Evolutionary conservation across 2,797 vertebrate species (phyloP).

Genomic region (Enteromius anoplus): DNA sequence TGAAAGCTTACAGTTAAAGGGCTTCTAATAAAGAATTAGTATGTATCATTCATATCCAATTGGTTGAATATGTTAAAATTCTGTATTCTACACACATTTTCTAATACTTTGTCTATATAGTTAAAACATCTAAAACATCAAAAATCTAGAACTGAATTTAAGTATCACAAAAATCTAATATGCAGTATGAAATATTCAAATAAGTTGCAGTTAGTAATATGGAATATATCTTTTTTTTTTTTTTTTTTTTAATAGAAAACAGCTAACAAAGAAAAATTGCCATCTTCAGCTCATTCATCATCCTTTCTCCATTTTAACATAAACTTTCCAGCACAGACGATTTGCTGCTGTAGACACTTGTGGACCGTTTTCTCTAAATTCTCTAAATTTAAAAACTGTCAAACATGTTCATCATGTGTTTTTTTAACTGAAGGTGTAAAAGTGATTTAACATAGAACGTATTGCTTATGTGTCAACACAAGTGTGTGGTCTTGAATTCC

Average conservation of each 20-base stretch:
- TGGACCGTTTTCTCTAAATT: slow-evolving; percentile 42
- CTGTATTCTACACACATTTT: background rate
- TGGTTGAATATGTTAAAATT: background rate
- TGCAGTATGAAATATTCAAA: background rate
- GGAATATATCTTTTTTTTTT: too few relatives aligned
- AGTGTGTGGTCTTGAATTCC: slow-evolving; percentile 40
- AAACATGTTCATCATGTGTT: slow-evolving; percentile 37
- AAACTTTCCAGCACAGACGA: slow-evolving; percentile 15
- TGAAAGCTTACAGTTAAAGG: background rate
- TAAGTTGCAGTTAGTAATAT: background rate
- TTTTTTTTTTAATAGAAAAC: too few relatives aligned
- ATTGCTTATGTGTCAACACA: slow-evolving; percentile 35
- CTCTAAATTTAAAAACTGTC: slow-evolving; percentile 44
- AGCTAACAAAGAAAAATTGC: too few relatives aligned
- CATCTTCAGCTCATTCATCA: slow-evolving; percentile 3
- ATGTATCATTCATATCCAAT: background rate
- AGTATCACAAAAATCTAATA: background rate
- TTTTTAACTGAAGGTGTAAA: slow-evolving; percentile 7
- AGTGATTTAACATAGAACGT: slow-evolving; percentile 35
- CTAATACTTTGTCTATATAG: background rate
- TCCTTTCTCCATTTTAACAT: slow-evolving; percentile 22
- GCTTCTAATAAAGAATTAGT: background rate
- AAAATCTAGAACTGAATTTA: background rate
- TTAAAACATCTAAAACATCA: background rate
- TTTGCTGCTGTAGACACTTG: slow-evolving; percentile 39